These are phyloP conservation scores for Acestrorhynchus altus DNA, from an alignment of 2,797 vertebrate species.

Conservation along the genomic window DNA sequence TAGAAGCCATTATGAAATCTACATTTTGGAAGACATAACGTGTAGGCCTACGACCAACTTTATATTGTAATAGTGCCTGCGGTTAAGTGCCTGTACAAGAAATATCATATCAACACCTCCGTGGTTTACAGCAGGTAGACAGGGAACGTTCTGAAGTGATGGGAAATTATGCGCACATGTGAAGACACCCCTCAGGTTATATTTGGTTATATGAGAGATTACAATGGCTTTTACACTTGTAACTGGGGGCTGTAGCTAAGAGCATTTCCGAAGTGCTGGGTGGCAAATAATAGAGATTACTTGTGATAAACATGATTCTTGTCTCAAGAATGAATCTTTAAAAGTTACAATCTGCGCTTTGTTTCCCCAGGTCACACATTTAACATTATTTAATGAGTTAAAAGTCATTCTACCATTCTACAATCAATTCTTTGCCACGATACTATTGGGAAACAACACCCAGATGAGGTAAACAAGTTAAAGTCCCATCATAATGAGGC, in stretches of 20 bases:
- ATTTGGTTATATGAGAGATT: not conserved
- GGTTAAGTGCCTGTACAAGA: slow-evolving; percentile 16
- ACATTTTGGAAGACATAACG: slow-evolving; percentile 31
- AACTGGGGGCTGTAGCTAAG: not conserved
- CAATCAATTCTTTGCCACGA: no score
- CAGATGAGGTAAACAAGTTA: not conserved
- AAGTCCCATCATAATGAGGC: not conserved
- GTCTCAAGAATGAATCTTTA: not conserved
- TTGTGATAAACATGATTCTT: not conserved
- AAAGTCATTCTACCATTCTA: not conserved
- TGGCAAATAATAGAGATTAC: not conserved
- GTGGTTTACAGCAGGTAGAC: slow-evolving; percentile 5
- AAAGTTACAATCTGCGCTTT: not conserved
- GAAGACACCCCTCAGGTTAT: not conserved
- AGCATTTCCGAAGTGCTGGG: not conserved
- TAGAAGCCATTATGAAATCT: not conserved
- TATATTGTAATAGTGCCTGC: not conserved
- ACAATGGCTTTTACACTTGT: not conserved
- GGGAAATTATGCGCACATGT: not conserved
- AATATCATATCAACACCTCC: not conserved
- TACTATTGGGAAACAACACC: not conserved
- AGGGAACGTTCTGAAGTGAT: not conserved
- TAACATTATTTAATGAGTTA: not conserved
- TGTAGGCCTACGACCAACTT: not conserved
- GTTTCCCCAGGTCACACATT: not conserved